Evolutionary conservation across 2,888 invertebrate genomes (phyloP).

Genomic region (Physocephala rufipes): DNA sequence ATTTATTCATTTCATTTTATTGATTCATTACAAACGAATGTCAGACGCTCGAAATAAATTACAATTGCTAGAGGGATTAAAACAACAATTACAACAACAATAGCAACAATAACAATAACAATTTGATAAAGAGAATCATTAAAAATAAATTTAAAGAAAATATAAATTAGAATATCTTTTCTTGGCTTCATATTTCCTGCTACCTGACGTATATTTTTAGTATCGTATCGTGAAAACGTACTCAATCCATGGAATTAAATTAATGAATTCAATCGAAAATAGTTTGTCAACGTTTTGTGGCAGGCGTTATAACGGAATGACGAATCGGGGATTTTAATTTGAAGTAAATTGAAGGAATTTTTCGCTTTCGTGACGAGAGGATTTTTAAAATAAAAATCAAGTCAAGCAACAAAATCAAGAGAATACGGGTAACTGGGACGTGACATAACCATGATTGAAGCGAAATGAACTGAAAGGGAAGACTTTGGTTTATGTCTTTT

Average conservation of each 20-base stretch:
- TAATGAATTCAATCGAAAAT: background rate
- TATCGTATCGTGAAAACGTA: too few species aligned
- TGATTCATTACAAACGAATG: too few species aligned
- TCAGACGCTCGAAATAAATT: too few species aligned
- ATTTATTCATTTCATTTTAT: too few species aligned
- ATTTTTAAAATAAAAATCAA: background rate
- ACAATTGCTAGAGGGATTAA: too few species aligned
- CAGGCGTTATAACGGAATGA: slow-evolving; percentile 22
- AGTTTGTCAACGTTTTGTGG: background rate
- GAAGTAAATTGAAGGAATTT: background rate
- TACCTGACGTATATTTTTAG: too few species aligned
- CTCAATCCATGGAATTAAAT: too few species aligned
- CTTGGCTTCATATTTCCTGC: background rate
- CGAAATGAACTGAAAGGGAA: too few species aligned
- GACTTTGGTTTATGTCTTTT: too few species aligned
- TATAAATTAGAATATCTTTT: background rate
- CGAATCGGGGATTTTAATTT: slow-evolving; percentile 32
- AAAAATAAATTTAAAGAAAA: background rate
- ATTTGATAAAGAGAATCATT: background rate
- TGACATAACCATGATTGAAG: too few species aligned
- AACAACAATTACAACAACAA: background rate
- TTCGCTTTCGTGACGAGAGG: slow-evolving; percentile 28
- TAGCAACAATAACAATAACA: background rate
- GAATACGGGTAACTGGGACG: background rate
- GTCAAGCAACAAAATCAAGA: background rate